Percentiles rank a stretch among this genome's conserved stretches.
phyloP scores from a whole-genome alignment of 2,113 vertebrate species.

The Neoarius graeffei region DNA sequence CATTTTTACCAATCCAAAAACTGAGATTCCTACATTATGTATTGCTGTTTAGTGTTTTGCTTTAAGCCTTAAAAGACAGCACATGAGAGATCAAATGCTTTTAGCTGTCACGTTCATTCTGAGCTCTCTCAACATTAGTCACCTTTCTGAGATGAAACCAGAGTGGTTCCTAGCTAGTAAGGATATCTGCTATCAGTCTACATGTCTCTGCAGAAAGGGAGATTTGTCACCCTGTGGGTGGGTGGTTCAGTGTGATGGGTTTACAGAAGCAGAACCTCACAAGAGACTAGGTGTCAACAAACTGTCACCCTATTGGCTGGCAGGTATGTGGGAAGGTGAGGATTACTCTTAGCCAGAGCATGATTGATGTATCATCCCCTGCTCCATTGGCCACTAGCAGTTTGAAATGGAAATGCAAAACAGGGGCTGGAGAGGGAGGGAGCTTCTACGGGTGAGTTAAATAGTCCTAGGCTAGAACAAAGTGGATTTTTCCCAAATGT shows the following conservation, averaged over 20 bases:
- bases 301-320: constrained; percentile 55
- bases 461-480: constrained; percentile 40
- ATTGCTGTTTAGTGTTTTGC: constrained; percentile 4
- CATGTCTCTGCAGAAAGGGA: constrained; percentile 36
- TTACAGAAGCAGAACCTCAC: constrained; percentile 49
- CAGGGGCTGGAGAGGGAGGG: constrained; percentile 8
- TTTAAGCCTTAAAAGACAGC: not conserved
- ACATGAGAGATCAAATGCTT: constrained; percentile 1
- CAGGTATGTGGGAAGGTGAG: constrained; percentile 48
- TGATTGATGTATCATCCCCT: constrained; percentile 65
- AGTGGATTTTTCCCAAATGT: constrained; percentile 41
- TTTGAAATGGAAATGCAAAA: constrained; percentile 51
- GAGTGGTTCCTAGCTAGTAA: constrained; percentile 29
- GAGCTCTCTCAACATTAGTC: constrained; percentile 18
- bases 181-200: constrained; percentile 41
- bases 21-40: not conserved
- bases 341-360: constrained; percentile 47
- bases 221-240: constrained; percentile 50
- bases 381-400: constrained; percentile 54
- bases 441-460: not conserved
- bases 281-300: constrained; percentile 39
- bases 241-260: constrained; percentile 46
- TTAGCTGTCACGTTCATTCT: constrained; percentile 12
- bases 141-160: constrained; percentile 20
- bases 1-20: not conserved